phyloP scores from a whole-genome alignment of 2,888 invertebrate genomes.

The Drosophila kambysellisi region DNA sequence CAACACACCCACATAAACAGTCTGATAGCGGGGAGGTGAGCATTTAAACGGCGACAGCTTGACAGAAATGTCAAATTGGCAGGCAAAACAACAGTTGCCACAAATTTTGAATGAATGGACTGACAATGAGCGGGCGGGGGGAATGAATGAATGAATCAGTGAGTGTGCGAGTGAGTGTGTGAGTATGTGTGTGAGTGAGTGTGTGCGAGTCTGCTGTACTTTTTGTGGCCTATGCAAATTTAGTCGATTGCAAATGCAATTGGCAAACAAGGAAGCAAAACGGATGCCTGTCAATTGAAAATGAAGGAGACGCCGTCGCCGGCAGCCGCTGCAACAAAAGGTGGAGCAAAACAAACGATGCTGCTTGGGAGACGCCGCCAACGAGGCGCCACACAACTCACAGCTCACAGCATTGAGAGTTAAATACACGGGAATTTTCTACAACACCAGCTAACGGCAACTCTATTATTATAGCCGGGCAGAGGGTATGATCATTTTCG shows the following conservation, averaged over 20 bases:
- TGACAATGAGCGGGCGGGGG: slow-evolving; percentile 6
- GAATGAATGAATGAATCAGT: slow-evolving; percentile 52
- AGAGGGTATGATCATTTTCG: not conserved
- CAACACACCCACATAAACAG: slow-evolving; percentile 48
- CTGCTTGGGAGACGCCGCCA: slow-evolving; percentile 43
- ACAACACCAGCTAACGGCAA: not conserved
- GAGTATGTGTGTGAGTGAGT: slow-evolving; percentile 18
- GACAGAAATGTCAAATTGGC: slow-evolving; percentile 77
- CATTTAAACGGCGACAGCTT: slow-evolving; percentile 44
- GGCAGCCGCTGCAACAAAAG: slow-evolving; percentile 21
- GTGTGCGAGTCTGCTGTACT: slow-evolving; percentile 27
- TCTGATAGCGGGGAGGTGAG: not conserved
- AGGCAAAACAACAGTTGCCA: slow-evolving; percentile 69
- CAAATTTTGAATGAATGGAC: slow-evolving; percentile 71
- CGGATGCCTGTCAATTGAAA: slow-evolving; percentile 70
- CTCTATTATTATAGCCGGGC: not conserved
- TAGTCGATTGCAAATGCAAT: slow-evolving; percentile 67
- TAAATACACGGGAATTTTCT: not conserved
- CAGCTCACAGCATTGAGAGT: slow-evolving; percentile 9
- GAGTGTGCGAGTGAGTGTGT: slow-evolving; percentile 33
- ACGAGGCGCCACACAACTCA: slow-evolving; percentile 36
- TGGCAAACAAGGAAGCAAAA: slow-evolving; percentile 76
- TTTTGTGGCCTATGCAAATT: slow-evolving; percentile 56
- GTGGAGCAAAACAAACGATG: slow-evolving; percentile 45
- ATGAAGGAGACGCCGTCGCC: slow-evolving; percentile 49